Evolutionary conservation across 2,797 vertebrate genomes (phyloP).

Genomic region (Eulemur rubriventer): DNA sequence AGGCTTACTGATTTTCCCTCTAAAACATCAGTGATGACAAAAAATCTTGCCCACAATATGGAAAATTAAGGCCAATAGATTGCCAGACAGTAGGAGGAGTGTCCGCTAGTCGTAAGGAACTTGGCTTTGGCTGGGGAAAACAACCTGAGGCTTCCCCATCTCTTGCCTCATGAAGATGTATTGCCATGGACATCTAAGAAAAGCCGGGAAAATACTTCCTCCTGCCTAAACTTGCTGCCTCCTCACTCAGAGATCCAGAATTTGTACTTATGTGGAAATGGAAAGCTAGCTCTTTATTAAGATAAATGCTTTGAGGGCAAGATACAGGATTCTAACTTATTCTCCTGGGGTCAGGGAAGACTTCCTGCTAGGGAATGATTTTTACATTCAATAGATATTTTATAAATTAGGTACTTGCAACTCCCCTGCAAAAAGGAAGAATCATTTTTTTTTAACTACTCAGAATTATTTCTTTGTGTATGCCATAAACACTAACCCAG

Average conservation of each 20-base stretch:
- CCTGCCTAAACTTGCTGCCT: neutral
- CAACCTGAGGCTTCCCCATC: neutral
- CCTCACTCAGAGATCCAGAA: neutral
- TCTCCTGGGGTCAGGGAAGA: neutral
- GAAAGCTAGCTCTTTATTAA: neutral
- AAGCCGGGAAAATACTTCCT: neutral
- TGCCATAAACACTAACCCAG: neutral
- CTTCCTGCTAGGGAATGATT: neutral
- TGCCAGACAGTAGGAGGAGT: neutral
- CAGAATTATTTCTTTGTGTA: neutral
- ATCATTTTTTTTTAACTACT: neutral
- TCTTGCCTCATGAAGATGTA: neutral
- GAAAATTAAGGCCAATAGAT: neutral
- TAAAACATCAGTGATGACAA: neutral
- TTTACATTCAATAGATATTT: neutral
- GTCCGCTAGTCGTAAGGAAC: neutral
- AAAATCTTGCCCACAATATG: neutral
- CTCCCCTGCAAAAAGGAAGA: neutral
- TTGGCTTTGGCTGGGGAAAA: neutral
- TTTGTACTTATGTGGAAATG: neutral
- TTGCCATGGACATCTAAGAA: neutral
- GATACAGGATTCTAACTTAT: neutral
- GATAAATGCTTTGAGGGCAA: neutral
- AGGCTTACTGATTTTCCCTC: neutral
- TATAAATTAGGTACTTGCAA: neutral